Conservation (phyloP, 53 echinoderm and acorn worm species). For the Patiria pectinifera region DNA sequence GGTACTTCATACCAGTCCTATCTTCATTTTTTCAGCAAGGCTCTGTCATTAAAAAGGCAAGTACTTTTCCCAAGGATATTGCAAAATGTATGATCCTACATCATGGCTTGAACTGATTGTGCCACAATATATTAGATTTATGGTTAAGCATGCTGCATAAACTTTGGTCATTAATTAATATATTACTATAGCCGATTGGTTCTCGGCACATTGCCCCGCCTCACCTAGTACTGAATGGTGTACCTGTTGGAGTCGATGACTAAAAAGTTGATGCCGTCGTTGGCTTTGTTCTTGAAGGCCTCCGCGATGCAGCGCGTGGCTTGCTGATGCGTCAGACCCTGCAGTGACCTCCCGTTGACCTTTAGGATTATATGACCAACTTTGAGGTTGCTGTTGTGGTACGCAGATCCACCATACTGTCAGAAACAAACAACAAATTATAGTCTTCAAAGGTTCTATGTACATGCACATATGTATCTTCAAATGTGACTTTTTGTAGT, state of each 20-base stretch:
- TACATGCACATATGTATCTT: too few species aligned
- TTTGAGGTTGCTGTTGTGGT: constrained; percentile 83
- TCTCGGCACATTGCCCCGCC: background rate
- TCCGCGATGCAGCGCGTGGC: constrained; percentile 85
- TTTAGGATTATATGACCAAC: constrained; percentile 92
- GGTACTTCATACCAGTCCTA: too few species aligned
- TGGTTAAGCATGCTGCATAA: too few species aligned
- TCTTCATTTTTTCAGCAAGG: too few species aligned
- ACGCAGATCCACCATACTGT: constrained; percentile 90
- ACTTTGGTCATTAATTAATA: background rate
- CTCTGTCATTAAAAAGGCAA: too few species aligned
- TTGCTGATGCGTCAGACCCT: constrained; percentile 79
- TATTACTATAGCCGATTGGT: background rate
- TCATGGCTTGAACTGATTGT: too few species aligned
- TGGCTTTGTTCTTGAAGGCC: constrained; percentile 85
- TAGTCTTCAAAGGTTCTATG: background rate
- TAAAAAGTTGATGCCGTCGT: constrained; percentile 74
- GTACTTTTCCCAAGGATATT: too few species aligned
- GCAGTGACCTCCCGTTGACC: constrained; percentile 82
- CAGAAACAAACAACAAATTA: background rate
- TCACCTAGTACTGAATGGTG: constrained; percentile 71
- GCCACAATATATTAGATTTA: too few species aligned
- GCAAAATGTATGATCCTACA: too few species aligned
- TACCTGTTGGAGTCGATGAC: constrained; percentile 87
- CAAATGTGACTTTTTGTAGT: too few species aligned